These are phyloP conservation scores for Cyrtodaria siliqua DNA, from an alignment of 2,888 invertebrate species.

Conservation along the genomic window DNA sequence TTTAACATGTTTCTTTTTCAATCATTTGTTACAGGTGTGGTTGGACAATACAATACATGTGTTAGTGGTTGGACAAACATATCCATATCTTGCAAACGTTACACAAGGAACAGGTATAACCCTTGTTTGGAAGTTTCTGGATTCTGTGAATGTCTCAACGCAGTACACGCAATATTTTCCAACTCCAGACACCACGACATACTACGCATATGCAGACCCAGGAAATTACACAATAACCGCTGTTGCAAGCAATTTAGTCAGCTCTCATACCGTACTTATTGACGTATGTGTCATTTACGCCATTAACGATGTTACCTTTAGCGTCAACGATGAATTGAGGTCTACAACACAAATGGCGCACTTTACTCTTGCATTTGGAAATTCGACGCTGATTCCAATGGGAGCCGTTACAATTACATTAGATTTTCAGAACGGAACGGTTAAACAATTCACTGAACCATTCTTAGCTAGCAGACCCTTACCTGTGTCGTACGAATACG, in stretches of 20 bases:
- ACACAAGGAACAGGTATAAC: constrained; percentile 1
- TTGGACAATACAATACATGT: constrained; percentile 12
- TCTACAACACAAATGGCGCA: not conserved
- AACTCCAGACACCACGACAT: not conserved
- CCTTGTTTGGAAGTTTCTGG: not conserved
- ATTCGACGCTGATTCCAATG: not conserved
- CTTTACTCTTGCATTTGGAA: not conserved
- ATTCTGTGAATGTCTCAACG: not conserved
- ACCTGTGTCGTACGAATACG: too few species aligned
- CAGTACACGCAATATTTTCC: not conserved
- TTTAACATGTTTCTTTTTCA: too few species aligned
- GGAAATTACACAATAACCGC: not conserved
- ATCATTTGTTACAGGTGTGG: constrained; percentile 13
- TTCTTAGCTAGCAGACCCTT: not conserved
- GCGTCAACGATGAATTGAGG: not conserved
- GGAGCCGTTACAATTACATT: not conserved
- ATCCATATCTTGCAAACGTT: not conserved
- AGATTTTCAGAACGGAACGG: not conserved
- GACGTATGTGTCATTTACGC: not conserved
- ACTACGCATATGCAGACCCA: not conserved
- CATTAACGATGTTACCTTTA: not conserved
- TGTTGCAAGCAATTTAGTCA: not conserved
- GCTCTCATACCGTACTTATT: not conserved
- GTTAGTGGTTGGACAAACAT: not conserved
- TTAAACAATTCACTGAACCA: not conserved